phyloP scores from a whole-genome alignment of 2,888 invertebrate genomes.

The Clanis bilineata region DNA sequence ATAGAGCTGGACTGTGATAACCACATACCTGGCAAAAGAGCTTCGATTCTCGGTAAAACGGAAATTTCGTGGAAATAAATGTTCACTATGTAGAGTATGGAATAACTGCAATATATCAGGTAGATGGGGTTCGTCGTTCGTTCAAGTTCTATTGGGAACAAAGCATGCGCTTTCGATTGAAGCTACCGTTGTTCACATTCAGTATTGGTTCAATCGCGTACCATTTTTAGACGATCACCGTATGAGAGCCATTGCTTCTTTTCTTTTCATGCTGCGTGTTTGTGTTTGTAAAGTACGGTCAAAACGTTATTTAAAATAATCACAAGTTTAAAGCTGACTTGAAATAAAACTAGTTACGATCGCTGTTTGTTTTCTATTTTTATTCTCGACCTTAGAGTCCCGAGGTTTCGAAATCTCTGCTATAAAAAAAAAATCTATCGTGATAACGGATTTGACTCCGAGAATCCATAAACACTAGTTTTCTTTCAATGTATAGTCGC shows the following conservation, averaged over 20 bases:
- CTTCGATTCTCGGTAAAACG: not conserved
- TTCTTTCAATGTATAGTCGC: too few relatives aligned
- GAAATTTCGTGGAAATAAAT: conserved; percentile 4
- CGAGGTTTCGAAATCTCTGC: too few relatives aligned
- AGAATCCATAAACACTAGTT: too few relatives aligned
- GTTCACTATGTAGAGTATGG: conserved; percentile 8
- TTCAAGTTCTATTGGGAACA: not conserved
- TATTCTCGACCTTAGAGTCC: too few relatives aligned
- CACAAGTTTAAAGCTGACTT: too few relatives aligned
- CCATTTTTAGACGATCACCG: not conserved
- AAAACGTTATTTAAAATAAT: too few relatives aligned
- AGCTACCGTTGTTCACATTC: not conserved
- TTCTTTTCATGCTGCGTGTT: not conserved
- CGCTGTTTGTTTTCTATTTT: too few relatives aligned
- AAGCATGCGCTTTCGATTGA: not conserved
- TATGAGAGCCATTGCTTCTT: not conserved
- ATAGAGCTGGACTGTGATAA: not conserved
- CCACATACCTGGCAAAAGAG: not conserved
- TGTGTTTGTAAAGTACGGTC: too few relatives aligned
- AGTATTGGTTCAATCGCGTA: not conserved
- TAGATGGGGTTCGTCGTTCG: not conserved
- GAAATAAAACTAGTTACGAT: too few relatives aligned
- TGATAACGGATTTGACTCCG: too few relatives aligned
- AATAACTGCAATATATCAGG: conserved; percentile 7
- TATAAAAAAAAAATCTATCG: too few relatives aligned